Evolutionary conservation across 2,113 vertebrate genomes (phyloP), one percentile per base, ranked within the genome.

Genomic region (Amia ocellicauda): DNA sequence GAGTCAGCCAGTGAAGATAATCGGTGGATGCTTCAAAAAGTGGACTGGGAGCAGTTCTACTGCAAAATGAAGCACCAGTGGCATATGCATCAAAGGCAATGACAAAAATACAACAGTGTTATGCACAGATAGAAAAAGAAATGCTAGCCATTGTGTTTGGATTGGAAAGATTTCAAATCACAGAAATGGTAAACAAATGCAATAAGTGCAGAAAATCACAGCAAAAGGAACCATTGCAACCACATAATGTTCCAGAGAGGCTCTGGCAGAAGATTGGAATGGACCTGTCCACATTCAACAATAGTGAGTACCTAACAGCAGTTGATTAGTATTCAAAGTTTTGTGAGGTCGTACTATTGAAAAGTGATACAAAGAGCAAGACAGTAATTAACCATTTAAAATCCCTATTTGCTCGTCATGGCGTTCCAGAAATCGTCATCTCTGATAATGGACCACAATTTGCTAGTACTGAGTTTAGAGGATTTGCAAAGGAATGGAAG

Each of bases 191-290:
- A 7, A 72, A 56, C 43, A 57, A 11, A 24, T 29, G 13, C 52
- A 47, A 53, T 3, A 61, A 60, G 55, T 64, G 57, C 23, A 49
- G 13, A 22, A 66, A 54, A 7, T 13, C n/a, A n/a, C n/a, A n/a
- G n/a, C n/a, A n/a, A n/a, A n/a, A n/a, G n/a, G n/a, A n/a, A n/a
- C n/a, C n/a, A 67, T n/a, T n/a, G n/a, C n/a, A n/a, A 24, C 54
- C 41, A 51, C 63, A 62, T 27, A 63, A 49, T 60, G 61, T 64
- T 64, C 57, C 59, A 23, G 63, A 66, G 53, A 66, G 62, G 22
- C 51, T 41, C 49, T 68, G 57, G 50, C 65, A 61, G 31, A 68
- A 63, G n/a, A 50, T 49, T 41, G 60, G 56, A 26, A 41, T 64
- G 27, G 50, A 57, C 51, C 11, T 68, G 2, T 68, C 68, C 11